Percentiles rank a stretch among this genome's conserved stretches.
Evolutionary conservation across 2,113 vertebrate genomes (phyloP).

Genomic region (Cichladusa arquata): DNA sequence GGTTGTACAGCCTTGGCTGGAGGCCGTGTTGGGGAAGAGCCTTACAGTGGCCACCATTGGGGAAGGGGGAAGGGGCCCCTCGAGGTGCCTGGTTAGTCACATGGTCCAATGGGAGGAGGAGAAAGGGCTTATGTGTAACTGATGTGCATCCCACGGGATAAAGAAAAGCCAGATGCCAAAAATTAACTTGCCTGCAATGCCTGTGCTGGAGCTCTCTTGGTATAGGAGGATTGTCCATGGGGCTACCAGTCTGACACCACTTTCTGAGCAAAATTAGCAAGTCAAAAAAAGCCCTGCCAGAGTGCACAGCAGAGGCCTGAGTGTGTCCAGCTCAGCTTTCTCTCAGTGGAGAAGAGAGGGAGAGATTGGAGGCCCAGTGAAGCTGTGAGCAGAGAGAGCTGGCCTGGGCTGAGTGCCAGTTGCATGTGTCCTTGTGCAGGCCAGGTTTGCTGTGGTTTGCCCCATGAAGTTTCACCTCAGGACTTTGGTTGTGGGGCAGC

Average conservation of each 20-base stretch:
- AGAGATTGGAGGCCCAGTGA: accelerated
- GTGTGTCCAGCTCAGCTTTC: background rate
- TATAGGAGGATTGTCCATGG: background rate
- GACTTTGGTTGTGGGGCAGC: background rate
- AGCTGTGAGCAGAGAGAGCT: background rate
- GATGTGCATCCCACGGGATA: background rate
- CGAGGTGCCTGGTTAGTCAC: background rate
- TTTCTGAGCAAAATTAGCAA: background rate
- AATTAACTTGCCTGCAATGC: background rate
- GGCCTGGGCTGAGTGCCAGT: background rate
- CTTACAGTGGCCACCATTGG: accelerated
- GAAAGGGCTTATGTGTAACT: background rate
- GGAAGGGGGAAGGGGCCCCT: accelerated
- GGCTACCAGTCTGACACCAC: background rate
- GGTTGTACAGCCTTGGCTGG: background rate
- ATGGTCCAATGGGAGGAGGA: background rate
- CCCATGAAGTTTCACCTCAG: accelerated
- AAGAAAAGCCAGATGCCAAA: background rate
- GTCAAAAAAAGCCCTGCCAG: background rate
- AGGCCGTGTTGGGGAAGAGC: too few relatives aligned
- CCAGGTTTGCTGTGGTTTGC: accelerated
- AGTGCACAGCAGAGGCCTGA: accelerated
- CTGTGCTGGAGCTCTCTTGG: background rate
- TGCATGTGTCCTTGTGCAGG: background rate
- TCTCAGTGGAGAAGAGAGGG: background rate